Conservation (phyloP, 2,888 invertebrate species). For the Hoplodrina blanda region DNA sequence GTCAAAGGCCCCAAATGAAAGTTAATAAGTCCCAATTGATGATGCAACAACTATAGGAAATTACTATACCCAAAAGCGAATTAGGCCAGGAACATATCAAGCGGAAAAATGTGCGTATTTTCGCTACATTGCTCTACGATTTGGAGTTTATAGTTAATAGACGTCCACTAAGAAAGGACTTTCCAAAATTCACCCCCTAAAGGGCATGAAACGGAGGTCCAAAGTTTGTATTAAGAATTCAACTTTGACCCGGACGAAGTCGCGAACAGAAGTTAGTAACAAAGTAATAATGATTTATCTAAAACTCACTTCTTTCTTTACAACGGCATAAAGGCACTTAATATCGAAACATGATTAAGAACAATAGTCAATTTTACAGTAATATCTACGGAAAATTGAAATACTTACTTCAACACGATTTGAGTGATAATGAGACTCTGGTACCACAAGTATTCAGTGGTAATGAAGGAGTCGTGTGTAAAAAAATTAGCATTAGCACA, state of each 20-base stretch:
- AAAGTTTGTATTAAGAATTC: too few species aligned
- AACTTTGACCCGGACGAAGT: too few species aligned
- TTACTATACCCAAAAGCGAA: neutral
- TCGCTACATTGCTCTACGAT: too few species aligned
- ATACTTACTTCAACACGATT: conserved; percentile 1
- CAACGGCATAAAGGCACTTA: conserved; percentile 7
- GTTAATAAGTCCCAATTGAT: neutral
- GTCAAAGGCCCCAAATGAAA: neutral
- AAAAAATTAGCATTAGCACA: conserved; percentile 32
- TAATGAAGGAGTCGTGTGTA: conserved; percentile 21
- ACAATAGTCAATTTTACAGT: conserved; percentile 60
- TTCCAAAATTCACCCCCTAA: too few species aligned
- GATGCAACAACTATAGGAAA: conserved; percentile 14
- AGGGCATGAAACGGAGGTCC: too few species aligned
- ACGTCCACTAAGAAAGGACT: too few species aligned
- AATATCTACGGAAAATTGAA: conserved; percentile 43
- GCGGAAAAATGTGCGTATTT: neutral
- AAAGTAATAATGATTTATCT: too few species aligned
- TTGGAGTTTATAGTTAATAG: too few species aligned
- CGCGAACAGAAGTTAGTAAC: too few species aligned
- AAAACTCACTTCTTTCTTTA: conserved; percentile 13
- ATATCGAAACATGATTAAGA: conserved; percentile 22
- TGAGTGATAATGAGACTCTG: neutral
- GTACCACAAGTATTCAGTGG: neutral
- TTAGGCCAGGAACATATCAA: neutral